These are phyloP conservation scores for Onthophagus taurus DNA, from an alignment of 1,140 invertebrate genomes.

Conservation along the genomic window DNA sequence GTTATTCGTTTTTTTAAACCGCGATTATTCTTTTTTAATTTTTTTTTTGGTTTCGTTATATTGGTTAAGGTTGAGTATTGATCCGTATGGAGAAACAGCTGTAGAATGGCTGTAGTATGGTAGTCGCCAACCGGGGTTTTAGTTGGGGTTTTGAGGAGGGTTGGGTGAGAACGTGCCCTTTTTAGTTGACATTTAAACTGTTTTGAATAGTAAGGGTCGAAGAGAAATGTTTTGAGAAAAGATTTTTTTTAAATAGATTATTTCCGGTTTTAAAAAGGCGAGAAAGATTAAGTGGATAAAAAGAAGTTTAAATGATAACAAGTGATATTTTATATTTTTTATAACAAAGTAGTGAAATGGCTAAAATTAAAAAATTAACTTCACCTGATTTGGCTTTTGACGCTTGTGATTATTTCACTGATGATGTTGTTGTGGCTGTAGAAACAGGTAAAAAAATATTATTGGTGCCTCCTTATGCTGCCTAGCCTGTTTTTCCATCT, in stretches of 20 bases:
- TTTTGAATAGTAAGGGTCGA: conserved; percentile 3
- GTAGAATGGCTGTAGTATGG: no score
- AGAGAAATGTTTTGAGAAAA: no score
- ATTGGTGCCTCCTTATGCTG: no score
- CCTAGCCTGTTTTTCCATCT: no score
- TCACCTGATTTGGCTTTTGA: conserved; percentile 51
- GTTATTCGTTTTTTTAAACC: no score
- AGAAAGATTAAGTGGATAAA: background rate
- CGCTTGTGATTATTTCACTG: conserved; percentile 56
- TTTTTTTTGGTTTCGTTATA: no score
- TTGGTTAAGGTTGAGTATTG: no score
- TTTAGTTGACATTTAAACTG: background rate
- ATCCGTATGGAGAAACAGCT: no score
- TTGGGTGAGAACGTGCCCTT: no score
- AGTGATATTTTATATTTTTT: conserved; percentile 6
- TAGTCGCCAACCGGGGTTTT: no score
- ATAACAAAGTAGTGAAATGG: conserved; percentile 16
- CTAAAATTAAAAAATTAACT: conserved; percentile 18
- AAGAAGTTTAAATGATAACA: background rate
- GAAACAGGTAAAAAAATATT: conserved; percentile 26
- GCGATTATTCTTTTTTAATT: no score
- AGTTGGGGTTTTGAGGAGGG: no score
- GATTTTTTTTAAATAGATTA: background rate
- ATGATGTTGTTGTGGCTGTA: conserved; percentile 41
- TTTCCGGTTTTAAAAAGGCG: background rate